Base-by-base conservation (phyloP, 2,888 invertebrate species). In the Dryadula phaetusa region DNA sequence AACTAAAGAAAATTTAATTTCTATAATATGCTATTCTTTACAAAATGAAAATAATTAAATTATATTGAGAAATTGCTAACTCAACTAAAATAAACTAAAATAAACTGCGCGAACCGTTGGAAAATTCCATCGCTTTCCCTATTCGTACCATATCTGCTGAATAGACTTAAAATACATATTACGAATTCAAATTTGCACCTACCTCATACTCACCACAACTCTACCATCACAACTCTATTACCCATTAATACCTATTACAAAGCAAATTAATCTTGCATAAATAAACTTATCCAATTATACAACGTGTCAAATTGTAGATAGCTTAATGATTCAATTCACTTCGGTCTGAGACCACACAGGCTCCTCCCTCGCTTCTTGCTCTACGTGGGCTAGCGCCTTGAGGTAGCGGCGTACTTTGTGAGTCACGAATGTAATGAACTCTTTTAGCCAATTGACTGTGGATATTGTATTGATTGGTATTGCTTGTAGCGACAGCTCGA, bases 361-460 rank as follows among this genome's bases (percentile, higher is more conserved):
- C 67, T 69, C 79, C 79, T 75, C 79, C 79, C 77, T 70, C 77
- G 74, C 78, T 75, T 56, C 58, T 76, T 75, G 74, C 52, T 76
- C 75, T 77, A 77, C 77, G 79, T 79, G 79, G 79, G 79, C 75
- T 47, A 72, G 65, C 72, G 75, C 76, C 79, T 76, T 74, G 78
- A 69, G 73, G 75, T 70, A 70, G 77, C 76, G 79, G 76, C 64
- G 61, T 52, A 62, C 75, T 76, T 76, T 77, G 75, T 78, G 75
- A 74, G 66, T 77, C 74, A 76, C 68, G n/a, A 53, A 40, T 44
- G 66, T 73, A 72, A 76, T 73, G 72, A 73, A 73, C 62, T 66
- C 47, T 72, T 64, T 20, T 37, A 56, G 12, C n/a, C 56, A 40
- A 56, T 25, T 40, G 22, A 40, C 5, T n/a, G n/a, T 54, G 3